Evolutionary conservation across 1,140 invertebrate species (phyloP).

Genomic region (Drosophila orena): DNA sequence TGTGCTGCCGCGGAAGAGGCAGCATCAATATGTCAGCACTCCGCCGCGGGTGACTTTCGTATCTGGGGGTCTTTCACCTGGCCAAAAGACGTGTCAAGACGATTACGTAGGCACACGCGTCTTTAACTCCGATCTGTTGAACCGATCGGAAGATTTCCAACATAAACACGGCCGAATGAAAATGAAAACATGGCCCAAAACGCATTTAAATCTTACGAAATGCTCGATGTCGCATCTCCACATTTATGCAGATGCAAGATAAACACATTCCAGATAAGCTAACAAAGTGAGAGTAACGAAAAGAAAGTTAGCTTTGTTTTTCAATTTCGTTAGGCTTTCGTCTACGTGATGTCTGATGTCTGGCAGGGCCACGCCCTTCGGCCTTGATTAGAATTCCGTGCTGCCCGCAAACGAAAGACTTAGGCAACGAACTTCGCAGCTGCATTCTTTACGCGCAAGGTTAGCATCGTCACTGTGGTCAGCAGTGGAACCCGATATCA

Average conservation of each 20-base stretch:
- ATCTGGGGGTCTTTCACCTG: slow-evolving; percentile 39
- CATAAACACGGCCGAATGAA: slow-evolving; percentile 30
- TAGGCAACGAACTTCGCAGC: slow-evolving; percentile 69
- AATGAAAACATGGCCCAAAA: slow-evolving; percentile 41
- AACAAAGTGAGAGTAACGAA: slow-evolving; percentile 63
- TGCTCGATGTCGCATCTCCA: slow-evolving; percentile 57
- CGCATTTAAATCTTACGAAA: slow-evolving; percentile 60
- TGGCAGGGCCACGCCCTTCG: slow-evolving; percentile 38
- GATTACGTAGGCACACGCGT: slow-evolving; percentile 69
- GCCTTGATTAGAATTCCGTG: slow-evolving; percentile 58
- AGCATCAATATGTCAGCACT: slow-evolving; percentile 38
- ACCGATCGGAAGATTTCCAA: slow-evolving; percentile 31
- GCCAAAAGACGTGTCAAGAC: slow-evolving; percentile 25
- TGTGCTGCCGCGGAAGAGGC: slow-evolving; percentile 28
- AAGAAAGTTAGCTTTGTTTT: slow-evolving; percentile 64
- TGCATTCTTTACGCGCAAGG: slow-evolving; percentile 67
- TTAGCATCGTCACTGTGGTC: slow-evolving; percentile 61
- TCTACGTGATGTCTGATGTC: slow-evolving; percentile 33
- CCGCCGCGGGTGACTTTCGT: slow-evolving; percentile 36
- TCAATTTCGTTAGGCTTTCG: slow-evolving; percentile 14
- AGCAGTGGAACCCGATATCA: slow-evolving; percentile 62
- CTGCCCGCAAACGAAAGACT: slow-evolving; percentile 60
- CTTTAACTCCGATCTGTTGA: slow-evolving; percentile 11
- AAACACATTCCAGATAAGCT: slow-evolving; percentile 60
- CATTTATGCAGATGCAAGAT: slow-evolving; percentile 69